Evolutionary conservation across 2,888 invertebrate species (phyloP).

Genomic region (Diarsia rubi): DNA sequence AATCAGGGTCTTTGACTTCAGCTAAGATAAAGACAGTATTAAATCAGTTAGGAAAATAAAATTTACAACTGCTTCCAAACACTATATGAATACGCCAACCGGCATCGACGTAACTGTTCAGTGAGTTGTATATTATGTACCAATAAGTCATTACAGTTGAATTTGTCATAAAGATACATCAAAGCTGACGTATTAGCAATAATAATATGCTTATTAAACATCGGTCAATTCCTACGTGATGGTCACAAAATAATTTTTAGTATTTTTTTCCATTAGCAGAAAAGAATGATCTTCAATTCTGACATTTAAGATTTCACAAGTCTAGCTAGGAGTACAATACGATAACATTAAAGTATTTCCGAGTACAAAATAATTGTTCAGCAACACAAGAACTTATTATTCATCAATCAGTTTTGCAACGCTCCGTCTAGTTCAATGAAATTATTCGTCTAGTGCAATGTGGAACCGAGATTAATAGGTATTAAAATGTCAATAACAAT

Average conservation of each 20-base stretch:
- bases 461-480: not conserved
- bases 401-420: conserved; percentile 16
- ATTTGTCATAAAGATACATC: not conserved
- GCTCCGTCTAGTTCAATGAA: not conserved
- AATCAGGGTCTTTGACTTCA: not conserved
- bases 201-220: not conserved
- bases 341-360: not conserved
- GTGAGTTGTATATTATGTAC: too few species aligned
- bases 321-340: not conserved
- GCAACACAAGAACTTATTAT: not conserved
- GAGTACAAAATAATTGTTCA: not conserved
- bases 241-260: not conserved
- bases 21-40: not conserved
- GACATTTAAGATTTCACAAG: conserved; percentile 13
- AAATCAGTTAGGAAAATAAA: not conserved
- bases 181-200: not conserved
- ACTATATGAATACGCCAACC: not conserved
- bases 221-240: not conserved
- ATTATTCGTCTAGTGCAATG: not conserved
- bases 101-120: not conserved
- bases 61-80: not conserved
- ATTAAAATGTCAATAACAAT: conserved; percentile 13
- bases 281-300: not conserved
- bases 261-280: not conserved
- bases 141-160: not conserved